These are phyloP conservation scores for Isurus oxyrinchus DNA, from an alignment of 2,113 vertebrate genomes.

Conservation along the genomic window DNA sequence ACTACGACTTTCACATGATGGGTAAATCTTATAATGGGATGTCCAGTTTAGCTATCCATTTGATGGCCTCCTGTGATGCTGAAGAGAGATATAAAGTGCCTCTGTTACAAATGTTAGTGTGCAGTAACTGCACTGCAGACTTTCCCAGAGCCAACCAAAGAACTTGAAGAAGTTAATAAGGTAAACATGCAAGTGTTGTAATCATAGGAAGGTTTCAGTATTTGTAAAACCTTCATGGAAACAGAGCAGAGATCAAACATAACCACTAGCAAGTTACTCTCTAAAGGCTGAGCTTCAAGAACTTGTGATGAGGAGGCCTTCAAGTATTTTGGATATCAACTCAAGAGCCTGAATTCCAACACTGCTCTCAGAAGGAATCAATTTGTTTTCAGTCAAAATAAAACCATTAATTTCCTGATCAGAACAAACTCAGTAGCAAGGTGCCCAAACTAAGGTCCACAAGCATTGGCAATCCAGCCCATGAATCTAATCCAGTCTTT, in stretches of 20 bases:
- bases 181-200: neutral
- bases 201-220: neutral
- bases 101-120: too few species aligned
- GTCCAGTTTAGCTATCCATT: too few species aligned
- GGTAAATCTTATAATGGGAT: too few species aligned
- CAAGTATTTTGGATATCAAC: neutral
- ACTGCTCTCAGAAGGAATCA: neutral
- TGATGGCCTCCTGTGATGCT: too few species aligned
- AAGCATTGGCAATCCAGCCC: neutral
- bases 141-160: too few species aligned
- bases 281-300: neutral
- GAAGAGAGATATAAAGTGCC: too few species aligned
- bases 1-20: too few species aligned
- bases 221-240: neutral
- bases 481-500: neutral
- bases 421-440: neutral
- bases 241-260: neutral
- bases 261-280: neutral
- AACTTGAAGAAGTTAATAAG: too few species aligned
- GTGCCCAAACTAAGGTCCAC: neutral
- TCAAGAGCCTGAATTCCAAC: neutral
- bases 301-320: neutral
- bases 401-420: neutral
- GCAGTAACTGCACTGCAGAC: too few species aligned
- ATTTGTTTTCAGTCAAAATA: neutral